Conservation (phyloP, 2,113 vertebrate genomes). For the Chamaetylas fuelleborni region DNA sequence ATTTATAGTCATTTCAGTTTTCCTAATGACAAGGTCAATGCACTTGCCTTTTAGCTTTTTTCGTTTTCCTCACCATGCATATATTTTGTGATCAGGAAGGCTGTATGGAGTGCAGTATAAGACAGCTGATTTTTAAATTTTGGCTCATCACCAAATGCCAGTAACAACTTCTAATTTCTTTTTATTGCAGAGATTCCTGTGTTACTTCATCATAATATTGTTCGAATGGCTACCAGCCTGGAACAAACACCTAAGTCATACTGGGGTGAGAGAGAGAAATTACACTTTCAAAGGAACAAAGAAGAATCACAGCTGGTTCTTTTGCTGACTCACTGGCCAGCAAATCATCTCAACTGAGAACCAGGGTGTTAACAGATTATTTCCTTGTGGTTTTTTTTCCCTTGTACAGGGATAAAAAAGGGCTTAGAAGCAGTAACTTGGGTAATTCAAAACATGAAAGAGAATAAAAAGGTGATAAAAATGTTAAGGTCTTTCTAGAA, state of each 20-base stretch:
- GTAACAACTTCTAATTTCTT: neutral
- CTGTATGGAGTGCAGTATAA: neutral
- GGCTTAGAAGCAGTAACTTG: neutral
- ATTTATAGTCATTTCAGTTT: neutral
- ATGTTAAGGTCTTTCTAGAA: neutral
- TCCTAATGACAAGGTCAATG: neutral
- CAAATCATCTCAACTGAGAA: neutral
- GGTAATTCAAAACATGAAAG: neutral
- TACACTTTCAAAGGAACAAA: neutral
- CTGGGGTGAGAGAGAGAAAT: neutral
- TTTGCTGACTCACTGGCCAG: neutral
- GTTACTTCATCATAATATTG: neutral
- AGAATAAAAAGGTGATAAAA: neutral
- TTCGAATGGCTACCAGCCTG: neutral
- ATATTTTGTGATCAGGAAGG: neutral
- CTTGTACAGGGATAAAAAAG: neutral
- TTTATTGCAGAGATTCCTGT: neutral
- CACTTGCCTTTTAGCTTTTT: neutral
- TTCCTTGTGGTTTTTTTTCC: neutral
- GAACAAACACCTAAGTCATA: neutral
- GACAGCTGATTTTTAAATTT: neutral
- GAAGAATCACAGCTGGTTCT: neutral
- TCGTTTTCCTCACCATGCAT: neutral
- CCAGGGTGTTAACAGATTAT: neutral
- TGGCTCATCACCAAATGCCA: neutral